A percentile compares a stretch with the other conserved stretches of the same genome.
Conservation (phyloP, 2,113 vertebrate genomes). For the Picathartes gymnocephalus region DNA sequence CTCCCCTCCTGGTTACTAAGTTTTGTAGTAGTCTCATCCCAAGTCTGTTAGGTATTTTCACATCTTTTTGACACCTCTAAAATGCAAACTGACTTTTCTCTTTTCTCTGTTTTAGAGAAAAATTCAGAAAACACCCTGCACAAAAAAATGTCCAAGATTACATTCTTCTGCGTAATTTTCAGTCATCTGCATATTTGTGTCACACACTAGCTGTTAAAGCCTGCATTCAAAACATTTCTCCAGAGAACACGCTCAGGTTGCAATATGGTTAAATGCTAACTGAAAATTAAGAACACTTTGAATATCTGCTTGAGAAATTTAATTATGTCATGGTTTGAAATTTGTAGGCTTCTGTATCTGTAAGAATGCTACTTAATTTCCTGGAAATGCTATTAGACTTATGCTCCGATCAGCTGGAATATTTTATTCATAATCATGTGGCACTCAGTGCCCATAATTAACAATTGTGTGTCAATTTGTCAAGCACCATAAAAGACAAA, state of each 20-base stretch:
- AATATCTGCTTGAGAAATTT: slow-evolving; percentile 50
- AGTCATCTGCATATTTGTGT: not conserved
- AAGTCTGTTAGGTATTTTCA: not conserved
- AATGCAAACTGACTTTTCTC: not conserved
- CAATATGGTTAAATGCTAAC: not conserved
- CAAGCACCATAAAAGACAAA: slow-evolving; percentile 51
- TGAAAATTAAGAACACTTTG: slow-evolving; percentile 46
- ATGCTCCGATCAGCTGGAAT: slow-evolving; percentile 48
- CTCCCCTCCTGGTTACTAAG: not conserved
- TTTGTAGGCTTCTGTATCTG: slow-evolving; percentile 47
- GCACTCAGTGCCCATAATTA: slow-evolving; percentile 66
- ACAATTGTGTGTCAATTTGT: slow-evolving; percentile 59
- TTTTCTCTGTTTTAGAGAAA: not conserved
- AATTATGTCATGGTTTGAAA: slow-evolving; percentile 62
- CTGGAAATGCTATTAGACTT: slow-evolving; percentile 51
- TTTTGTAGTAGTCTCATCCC: not conserved
- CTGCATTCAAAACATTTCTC: not conserved
- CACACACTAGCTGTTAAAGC: not conserved
- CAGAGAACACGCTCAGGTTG: not conserved
- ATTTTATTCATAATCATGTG: slow-evolving; percentile 62
- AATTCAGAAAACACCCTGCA: not conserved
- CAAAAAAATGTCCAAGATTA: not conserved
- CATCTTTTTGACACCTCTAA: not conserved
- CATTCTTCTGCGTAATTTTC: not conserved
- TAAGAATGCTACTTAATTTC: slow-evolving; percentile 64